Evolutionary conservation across 2,113 vertebrate species (phyloP), one percentile per base, ranked within the genome.

Genomic region (Columba janthina): DNA sequence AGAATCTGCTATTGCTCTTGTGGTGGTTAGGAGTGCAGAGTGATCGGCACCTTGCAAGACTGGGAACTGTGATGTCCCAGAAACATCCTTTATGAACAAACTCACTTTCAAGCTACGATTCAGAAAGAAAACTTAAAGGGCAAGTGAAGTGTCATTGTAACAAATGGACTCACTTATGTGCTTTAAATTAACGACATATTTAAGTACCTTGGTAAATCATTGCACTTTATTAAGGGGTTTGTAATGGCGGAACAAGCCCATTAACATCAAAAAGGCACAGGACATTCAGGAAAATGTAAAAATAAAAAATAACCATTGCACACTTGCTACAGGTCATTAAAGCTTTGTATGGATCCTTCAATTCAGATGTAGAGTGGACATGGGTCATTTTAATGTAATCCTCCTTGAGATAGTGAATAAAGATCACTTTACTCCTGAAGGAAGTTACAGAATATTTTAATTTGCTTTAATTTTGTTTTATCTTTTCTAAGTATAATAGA

Each of bases 161-260:
- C 9, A 10, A 95, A 36, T 64, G 17, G 65, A 67, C 9, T 25
- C 25, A 7, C 50, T 80, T 72, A 61, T 16, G 5, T 84, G 31
- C 19, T 86, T 92, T 84, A 94, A 91, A 90, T 94, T 85, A 51
- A 76, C 6, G 22, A 83, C 32, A 13, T 56, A 76, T 73, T 95
- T 84, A 87, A 78, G 22, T 78, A 72, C 48, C 69, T 78, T 90
- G 69, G 48, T 85, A 88, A 94, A 90, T 78, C 57, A 67, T 78
- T 15, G 57, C 56, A 56, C 31, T 19, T 90, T 91, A 71, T 77
- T 80, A 89, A 78, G 57, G 54, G 26, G 6, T 71, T 69, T 93
- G 15, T 78, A 71, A 57, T 78, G 50, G 17, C 9, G 15, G 26
- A 86, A 67, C 28, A 75, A 78, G 44, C 1, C 6, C 40, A 74